Evolutionary conservation across 2,888 invertebrate genomes (phyloP), one percentile per base, ranked within the genome.

Genomic region (Lamellibrachia columna): DNA sequence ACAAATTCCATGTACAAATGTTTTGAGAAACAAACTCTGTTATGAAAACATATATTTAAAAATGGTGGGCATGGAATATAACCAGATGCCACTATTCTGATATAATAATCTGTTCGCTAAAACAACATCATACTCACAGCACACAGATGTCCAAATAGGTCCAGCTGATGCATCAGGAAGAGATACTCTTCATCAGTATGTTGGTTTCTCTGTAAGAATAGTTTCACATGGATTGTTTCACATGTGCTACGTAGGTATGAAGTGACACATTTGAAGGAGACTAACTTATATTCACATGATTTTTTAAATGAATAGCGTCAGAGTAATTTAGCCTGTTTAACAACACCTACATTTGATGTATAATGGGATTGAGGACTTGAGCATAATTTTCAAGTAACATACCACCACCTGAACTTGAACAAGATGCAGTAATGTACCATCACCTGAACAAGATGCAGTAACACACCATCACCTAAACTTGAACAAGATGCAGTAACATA

Each of bases 141-240:
- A 75, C 75, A 75, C 2, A 96, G 94, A 93, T 95, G 95, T 52
- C 96, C 95, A 93, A 96, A 96, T 92, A 96, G 93, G 75, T 96
- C 95, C 90, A 96, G 94, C 93, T 96, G 96, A 91, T 96, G 95
- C 92, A 95, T 95, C 91, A 96, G 94, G 92, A 96, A 96, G 91
- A 95, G 94, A 92, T 96, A 96, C 90, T 95, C 95, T 90, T 96
- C 96, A 93, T 95, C 95, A 92, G 91, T 90, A 2, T 93, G 28
- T 7, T 93, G 90, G 52, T 93, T 55, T 58, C 90, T 92, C 94
- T 94, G n/a, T n/a, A 75, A 75, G 22, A 75, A 58, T 58, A 58
- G 58, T 6, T 3, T 6, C 75, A 75, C 75, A 75, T 22, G 22
- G 75, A 22, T 15, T 75, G 22, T n/a, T 75, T 11, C 6, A 75